A percentile compares a stretch with the other conserved stretches of the same genome.
Evolutionary conservation across 2,113 vertebrate species (phyloP).

Genomic region (Salvelinus alpinus): DNA sequence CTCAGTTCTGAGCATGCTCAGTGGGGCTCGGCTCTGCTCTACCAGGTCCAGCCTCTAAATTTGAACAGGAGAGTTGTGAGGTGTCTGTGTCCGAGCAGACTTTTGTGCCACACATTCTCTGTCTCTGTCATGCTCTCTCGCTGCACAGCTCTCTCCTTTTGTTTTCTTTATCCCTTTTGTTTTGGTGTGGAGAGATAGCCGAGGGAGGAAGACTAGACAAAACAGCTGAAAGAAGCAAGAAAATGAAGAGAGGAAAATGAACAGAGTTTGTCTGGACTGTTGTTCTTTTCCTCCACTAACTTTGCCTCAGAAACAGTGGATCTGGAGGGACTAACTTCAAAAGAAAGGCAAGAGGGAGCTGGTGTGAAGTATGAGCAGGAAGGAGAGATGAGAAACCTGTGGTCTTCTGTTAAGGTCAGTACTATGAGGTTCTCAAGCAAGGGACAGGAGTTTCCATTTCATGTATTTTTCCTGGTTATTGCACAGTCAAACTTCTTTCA

Average conservation of each 20-base stretch:
- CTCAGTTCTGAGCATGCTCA: not conserved
- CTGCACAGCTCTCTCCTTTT: not conserved
- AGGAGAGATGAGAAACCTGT: slow-evolving; percentile 14
- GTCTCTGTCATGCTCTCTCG: not conserved
- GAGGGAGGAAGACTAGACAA: not conserved
- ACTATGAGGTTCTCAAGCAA: too few relatives aligned
- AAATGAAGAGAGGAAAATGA: slow-evolving; percentile 21
- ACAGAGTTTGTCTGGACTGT: slow-evolving; percentile 2
- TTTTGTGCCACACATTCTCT: not conserved
- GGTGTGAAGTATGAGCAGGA: slow-evolving; percentile 23
- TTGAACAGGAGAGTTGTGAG: slow-evolving; percentile 2
- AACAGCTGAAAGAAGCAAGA: slow-evolving; percentile 26
- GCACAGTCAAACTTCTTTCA: too few relatives aligned
- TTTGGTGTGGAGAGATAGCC: not conserved
- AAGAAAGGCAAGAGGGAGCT: slow-evolving; percentile 18
- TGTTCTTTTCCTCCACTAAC: not conserved
- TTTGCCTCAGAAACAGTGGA: too few relatives aligned
- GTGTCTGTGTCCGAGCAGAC: not conserved
- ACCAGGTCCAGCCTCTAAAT: not conserved
- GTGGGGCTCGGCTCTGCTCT: not conserved
- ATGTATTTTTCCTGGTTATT: too few relatives aligned
- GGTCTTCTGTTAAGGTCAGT: too few relatives aligned
- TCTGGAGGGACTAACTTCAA: slow-evolving; percentile 33
- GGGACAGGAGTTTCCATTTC: too few relatives aligned
- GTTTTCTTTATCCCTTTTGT: not conserved